Conservation (phyloP, 2,888 invertebrate genomes). For the Lasioglossum marginatum region DNA sequence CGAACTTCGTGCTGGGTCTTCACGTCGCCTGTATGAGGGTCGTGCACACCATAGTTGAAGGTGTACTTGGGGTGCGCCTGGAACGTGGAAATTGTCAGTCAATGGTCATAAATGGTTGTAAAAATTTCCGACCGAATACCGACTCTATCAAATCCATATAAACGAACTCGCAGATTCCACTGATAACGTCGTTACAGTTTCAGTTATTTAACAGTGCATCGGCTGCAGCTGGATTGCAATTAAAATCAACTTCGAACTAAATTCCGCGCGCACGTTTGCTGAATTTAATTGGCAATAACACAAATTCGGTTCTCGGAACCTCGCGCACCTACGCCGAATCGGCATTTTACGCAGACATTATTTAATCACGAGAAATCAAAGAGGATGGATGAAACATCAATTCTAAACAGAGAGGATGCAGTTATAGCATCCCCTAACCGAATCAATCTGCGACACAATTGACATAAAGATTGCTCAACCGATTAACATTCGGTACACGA, state of each 20-base stretch:
- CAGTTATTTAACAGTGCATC: neutral
- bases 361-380: no score
- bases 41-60: constrained; percentile 82
- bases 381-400: no score
- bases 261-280: neutral
- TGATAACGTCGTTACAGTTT: neutral
- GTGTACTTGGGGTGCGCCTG: constrained; percentile 82
- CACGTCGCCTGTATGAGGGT: constrained; percentile 82
- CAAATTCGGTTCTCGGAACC: neutral
- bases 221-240: neutral
- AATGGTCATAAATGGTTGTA: no score
- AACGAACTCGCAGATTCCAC: neutral
- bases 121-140: neutral
- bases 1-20: constrained; percentile 82
- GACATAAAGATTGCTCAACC: neutral
- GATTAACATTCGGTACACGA: neutral
- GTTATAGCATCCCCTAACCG: neutral
- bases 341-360: neutral
- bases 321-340: neutral
- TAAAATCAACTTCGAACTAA: neutral
- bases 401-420: neutral
- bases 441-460: no score
- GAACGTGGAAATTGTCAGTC: constrained; percentile 1
- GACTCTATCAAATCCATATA: neutral
- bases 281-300: neutral